Conservation (phyloP, 2,888 invertebrate species). For the Tenthredo livida region DNA sequence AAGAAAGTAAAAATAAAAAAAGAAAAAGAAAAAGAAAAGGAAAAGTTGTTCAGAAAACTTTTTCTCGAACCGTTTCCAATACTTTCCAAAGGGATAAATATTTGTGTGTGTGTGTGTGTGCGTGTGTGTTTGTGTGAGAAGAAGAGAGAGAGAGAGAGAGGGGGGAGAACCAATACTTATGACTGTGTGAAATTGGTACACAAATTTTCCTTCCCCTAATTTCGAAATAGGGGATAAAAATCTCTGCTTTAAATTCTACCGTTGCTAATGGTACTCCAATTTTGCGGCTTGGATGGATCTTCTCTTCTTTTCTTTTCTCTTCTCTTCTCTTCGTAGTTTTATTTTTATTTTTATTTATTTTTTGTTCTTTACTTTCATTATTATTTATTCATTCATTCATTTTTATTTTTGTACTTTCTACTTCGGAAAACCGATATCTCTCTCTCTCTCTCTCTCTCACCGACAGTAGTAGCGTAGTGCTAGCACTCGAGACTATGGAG, state of each 20-base stretch:
- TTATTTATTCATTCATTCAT: background rate
- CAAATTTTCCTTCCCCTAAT: background rate
- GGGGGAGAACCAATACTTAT: background rate
- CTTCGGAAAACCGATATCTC: background rate
- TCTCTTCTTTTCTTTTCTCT: background rate
- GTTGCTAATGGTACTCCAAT: background rate
- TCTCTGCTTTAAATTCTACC: background rate
- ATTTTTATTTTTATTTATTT: background rate
- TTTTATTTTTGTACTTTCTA: background rate
- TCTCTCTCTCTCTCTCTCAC: background rate
- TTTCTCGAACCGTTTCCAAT: conserved; percentile 26
- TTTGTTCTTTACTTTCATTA: background rate
- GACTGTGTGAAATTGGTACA: conserved; percentile 10
- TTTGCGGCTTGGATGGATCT: conserved; percentile 9
- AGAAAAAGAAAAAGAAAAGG: background rate
- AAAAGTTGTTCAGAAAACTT: conserved; percentile 29
- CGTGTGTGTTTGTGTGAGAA: background rate
- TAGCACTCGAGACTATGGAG: too few relatives aligned
- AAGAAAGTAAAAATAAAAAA: background rate
- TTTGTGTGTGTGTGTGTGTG: background rate
- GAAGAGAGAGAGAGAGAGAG: too few relatives aligned
- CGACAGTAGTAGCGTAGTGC: too few relatives aligned
- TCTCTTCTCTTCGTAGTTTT: background rate
- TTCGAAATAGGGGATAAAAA: background rate
- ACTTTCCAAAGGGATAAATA: conserved; percentile 15